Evolutionary conservation across 37 sponge, comb jelly and placozoan species (phyloP).

Genomic region (Petrosia ficiformis): DNA sequence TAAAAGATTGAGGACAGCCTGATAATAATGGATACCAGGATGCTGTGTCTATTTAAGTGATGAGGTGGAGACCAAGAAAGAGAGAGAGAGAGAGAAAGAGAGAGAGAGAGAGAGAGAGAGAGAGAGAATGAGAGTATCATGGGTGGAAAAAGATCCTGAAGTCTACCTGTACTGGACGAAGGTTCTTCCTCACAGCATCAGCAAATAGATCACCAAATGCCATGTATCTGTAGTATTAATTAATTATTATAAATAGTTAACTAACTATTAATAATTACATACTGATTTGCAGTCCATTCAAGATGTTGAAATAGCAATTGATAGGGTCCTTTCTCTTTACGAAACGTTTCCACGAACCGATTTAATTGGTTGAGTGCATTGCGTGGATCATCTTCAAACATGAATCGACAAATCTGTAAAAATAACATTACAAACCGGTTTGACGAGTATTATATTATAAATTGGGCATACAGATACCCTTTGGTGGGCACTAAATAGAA

Average conservation of each 20-base stretch:
- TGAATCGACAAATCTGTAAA: constrained; percentile 80
- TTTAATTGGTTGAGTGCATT: constrained; percentile 77
- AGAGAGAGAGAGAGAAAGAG: constrained; percentile 19
- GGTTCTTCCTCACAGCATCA: constrained; percentile 53
- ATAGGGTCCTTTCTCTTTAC: constrained; percentile 39
- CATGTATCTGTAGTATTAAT: too few relatives aligned
- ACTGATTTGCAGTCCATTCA: constrained; percentile 87
- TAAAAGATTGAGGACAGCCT: constrained; percentile 76
- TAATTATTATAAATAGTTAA: too few relatives aligned
- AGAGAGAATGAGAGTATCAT: neutral
- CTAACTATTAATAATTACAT: too few relatives aligned
- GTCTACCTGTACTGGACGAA: constrained; percentile 32
- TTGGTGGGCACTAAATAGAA: too few relatives aligned
- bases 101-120: constrained; percentile 21
- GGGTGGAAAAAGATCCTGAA: too few relatives aligned
- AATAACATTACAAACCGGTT: too few relatives aligned
- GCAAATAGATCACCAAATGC: constrained; percentile 87
- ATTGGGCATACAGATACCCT: too few relatives aligned
- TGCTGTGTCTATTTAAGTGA: constrained; percentile 77
- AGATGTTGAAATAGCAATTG: constrained; percentile 79
- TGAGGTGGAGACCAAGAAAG: neutral
- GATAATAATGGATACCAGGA: constrained; percentile 91
- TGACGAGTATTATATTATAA: too few relatives aligned
- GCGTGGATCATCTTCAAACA: constrained; percentile 69
- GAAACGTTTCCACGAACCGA: constrained; percentile 76